phyloP scores from a whole-genome alignment of 2,888 invertebrate species.

The Tholera decimalis region DNA sequence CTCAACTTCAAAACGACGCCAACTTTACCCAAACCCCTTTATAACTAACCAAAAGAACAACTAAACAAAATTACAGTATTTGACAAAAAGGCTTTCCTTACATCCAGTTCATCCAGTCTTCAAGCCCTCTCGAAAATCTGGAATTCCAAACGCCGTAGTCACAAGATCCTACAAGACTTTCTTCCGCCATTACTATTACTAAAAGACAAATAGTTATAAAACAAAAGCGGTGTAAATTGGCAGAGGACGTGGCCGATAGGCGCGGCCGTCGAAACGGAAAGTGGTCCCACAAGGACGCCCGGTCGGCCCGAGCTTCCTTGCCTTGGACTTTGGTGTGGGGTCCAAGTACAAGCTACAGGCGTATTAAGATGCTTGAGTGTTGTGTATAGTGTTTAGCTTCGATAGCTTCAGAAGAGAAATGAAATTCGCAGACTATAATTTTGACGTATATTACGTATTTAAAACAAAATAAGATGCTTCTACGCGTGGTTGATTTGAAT shows the following conservation, averaged over 20 bases:
- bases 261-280: slow-evolving; percentile 84
- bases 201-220: slow-evolving; percentile 25
- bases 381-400: no score
- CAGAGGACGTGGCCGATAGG: slow-evolving; percentile 70
- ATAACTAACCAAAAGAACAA: no score
- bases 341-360: neutral
- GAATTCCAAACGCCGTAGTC: neutral
- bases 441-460: neutral
- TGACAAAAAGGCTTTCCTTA: no score
- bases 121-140: no score
- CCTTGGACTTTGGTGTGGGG: slow-evolving; percentile 56
- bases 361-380: no score
- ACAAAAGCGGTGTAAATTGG: slow-evolving; percentile 49
- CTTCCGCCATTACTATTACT: slow-evolving; percentile 21
- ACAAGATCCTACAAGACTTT: neutral
- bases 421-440: no score
- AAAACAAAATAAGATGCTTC: neutral
- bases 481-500: neutral
- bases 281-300: slow-evolving; percentile 87
- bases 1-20: no score
- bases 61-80: no score
- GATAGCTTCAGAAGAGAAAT: no score
- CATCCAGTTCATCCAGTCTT: no score
- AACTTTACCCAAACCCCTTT: no score
- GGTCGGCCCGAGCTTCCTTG: slow-evolving; percentile 71